Evolutionary conservation across 2,797 vertebrate species (phyloP), one percentile per base, ranked within the genome.

Genomic region (Myripristis jacobus): DNA sequence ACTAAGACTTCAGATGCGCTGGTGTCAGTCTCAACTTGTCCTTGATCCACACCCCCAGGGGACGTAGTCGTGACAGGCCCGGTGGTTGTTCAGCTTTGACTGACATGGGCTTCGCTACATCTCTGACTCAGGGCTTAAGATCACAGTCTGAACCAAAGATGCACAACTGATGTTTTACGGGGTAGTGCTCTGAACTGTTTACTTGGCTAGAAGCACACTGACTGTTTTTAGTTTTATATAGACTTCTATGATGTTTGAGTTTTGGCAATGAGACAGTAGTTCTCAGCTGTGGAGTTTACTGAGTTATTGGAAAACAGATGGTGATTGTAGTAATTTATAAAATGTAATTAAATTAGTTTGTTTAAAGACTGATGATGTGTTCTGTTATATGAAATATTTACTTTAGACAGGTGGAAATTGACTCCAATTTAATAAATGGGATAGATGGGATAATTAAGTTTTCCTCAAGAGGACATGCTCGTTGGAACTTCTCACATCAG

Each of bases 301-400:
- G 58, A 6, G 4, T 41, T 51, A 46, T 50, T 21, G 7, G 5
- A 43, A 52, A n/a, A 67, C 3, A 65, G 9, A 15, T 44, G 43
- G 43, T 13, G 6, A 18, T 16, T 15, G 22, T 53, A 3, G 27
- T 16, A 34, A 25, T 0, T 0, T 64, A 59, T 51, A 21, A 41
- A 0, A 31, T 6, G 44, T 0, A 70, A 73, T 73, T 36, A 64
- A 73, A 64, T 24, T 48, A 8, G 1, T 48, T 29, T 60, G 2
- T 12, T 50, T 63, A 3, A 34, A 34, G 2, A 44, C 47, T 48
- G 6, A 7, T 21, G 0, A 58, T 58, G 6, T 64, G 6, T 24
- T 51, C 11, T 55, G 56, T 66, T 6, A 50, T 54, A 3, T 47
- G 18, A 62, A 22, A 34, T 61, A 31, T 65, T 15, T 62, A 22